Conservation (phyloP, 2,113 vertebrate genomes). For the Epinephelus cyanopodus region DNA sequence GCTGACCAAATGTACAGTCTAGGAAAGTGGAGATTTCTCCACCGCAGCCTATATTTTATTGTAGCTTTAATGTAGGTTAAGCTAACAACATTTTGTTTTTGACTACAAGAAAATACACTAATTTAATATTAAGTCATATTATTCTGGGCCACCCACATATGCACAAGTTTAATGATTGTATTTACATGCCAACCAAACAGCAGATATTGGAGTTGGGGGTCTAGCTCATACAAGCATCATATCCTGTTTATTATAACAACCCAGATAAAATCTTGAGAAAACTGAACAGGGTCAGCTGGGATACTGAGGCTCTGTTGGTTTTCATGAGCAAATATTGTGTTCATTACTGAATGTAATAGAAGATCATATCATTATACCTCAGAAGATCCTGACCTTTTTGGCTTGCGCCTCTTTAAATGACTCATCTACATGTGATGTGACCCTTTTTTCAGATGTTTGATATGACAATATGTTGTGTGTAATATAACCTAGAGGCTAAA, state of each 20-base stretch:
- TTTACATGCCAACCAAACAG: conserved; percentile 44
- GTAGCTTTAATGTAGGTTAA: background rate
- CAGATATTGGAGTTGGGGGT: conserved; percentile 17
- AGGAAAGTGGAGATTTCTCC: background rate
- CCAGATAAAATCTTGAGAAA: conserved; percentile 27
- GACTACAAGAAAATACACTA: background rate
- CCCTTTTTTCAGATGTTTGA: background rate
- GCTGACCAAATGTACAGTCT: background rate
- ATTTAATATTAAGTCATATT: background rate
- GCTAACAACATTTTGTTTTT: background rate
- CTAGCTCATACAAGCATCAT: conserved; percentile 28
- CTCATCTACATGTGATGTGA: background rate
- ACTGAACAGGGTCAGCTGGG: conserved; percentile 17
- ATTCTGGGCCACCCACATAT: conserved; percentile 38
- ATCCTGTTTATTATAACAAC: conserved; percentile 58
- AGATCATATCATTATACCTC: background rate
- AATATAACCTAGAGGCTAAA: too few relatives aligned
- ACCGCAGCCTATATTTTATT: background rate
- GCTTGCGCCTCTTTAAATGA: background rate
- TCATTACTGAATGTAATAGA: background rate
- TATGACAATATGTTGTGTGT: background rate
- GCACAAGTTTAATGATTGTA: conserved; percentile 30
- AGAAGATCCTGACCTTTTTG: background rate
- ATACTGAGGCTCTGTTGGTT: background rate
- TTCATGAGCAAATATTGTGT: background rate